Evolutionary conservation across 1,140 invertebrate species (phyloP).

Genomic region (Campoletis sonorensis): DNA sequence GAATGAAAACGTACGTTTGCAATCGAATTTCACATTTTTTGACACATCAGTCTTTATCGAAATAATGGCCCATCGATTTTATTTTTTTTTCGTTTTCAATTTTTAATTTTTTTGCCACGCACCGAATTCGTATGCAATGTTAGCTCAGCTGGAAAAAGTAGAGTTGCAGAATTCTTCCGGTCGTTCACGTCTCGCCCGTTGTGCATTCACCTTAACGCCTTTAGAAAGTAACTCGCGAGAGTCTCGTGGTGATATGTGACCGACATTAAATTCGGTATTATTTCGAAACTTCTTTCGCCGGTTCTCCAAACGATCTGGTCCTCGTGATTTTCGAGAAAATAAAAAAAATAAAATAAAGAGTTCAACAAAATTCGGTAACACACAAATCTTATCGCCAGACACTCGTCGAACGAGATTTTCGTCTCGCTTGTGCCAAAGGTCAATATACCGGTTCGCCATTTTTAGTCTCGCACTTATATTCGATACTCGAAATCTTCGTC

Average conservation of each 20-base stretch:
- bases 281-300: slow-evolving; percentile 2
- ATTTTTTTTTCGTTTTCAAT: no score
- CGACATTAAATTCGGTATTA: slow-evolving; percentile 29
- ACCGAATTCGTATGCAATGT: no score
- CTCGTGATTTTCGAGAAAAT: no score
- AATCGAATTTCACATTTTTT: no score
- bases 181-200: slow-evolving; percentile 52
- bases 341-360: not conserved
- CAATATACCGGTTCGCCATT: slow-evolving; percentile 17
- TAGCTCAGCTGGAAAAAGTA: slow-evolving; percentile 17
- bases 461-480: not conserved
- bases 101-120: no score
- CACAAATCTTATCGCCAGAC: not conserved
- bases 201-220: slow-evolving; percentile 66
- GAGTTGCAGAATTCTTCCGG: slow-evolving; percentile 58
- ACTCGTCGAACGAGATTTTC: not conserved
- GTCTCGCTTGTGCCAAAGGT: slow-evolving; percentile 10
- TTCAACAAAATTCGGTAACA: no score
- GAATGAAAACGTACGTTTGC: no score
- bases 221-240: slow-evolving; percentile 69
- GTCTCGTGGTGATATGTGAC: slow-evolving; percentile 44
- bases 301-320: no score
- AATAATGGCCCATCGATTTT: no score
- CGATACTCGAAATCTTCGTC: not conserved
- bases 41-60: no score